phyloP scores from a whole-genome alignment of 2,797 vertebrate species.

The Pangasius mekongensis region DNA sequence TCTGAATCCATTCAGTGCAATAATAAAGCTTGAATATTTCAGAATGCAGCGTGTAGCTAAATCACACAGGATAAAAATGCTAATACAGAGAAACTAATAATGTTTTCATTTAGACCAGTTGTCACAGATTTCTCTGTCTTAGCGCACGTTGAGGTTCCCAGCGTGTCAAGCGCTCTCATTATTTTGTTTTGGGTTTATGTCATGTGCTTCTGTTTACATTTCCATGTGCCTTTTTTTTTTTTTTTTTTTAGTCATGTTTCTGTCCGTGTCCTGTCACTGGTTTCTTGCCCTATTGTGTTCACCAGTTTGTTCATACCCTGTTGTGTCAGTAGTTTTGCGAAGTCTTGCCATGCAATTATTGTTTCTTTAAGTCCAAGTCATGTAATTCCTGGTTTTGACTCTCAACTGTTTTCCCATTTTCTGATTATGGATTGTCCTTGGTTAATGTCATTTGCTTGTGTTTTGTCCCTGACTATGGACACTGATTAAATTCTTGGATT shows the following conservation, averaged over 20 bases:
- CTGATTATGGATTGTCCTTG: too few species aligned
- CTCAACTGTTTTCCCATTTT: not conserved
- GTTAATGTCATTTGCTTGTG: not conserved
- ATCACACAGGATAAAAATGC: not conserved
- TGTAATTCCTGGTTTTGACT: conserved; percentile 4
- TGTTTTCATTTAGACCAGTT: conserved; percentile 4
- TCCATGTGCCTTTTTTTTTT: not conserved
- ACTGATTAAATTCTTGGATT: not conserved
- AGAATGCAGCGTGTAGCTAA: not conserved
- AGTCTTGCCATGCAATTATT: not conserved
- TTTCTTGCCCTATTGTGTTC: not conserved
- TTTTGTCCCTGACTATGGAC: not conserved
- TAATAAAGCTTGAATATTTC: not conserved
- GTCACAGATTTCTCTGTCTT: not conserved
- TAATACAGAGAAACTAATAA: not conserved
- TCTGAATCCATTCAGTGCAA: not conserved
- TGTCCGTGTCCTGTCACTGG: not conserved
- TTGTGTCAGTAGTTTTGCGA: not conserved
- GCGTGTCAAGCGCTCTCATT: not conserved
- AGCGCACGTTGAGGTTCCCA: not conserved
- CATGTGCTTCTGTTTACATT: not conserved
- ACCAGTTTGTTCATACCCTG: too few species aligned
- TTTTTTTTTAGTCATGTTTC: not conserved
- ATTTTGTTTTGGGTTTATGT: not conserved
- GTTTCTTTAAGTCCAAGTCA: not conserved